phyloP scores from a whole-genome alignment of 2,113 vertebrate species.

The Marmota flaviventris region DNA sequence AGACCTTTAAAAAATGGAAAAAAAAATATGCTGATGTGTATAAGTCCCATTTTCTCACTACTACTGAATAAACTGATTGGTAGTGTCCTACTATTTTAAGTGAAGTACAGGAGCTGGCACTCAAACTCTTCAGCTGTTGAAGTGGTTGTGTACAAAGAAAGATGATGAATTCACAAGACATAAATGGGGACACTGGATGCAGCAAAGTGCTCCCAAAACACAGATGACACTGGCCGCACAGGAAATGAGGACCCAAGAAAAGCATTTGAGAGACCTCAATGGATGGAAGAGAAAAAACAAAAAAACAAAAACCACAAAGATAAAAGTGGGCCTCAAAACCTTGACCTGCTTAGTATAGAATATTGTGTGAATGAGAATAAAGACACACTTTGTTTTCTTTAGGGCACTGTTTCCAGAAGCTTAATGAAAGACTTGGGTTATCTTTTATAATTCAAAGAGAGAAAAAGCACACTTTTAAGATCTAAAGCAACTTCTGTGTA shows the following conservation, averaged over 20 bases:
- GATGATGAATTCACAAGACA: background rate
- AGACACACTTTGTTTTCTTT: slow-evolving; percentile 57
- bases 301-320: background rate
- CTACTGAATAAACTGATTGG: background rate
- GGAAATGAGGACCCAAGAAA: background rate
- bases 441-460: slow-evolving; percentile 59
- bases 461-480: slow-evolving; percentile 35
- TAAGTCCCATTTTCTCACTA: background rate
- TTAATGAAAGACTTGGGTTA: slow-evolving; percentile 19
- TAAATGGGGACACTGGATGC: background rate
- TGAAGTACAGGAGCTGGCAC: background rate
- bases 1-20: background rate
- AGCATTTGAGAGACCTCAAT: background rate
- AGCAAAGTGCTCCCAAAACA: slow-evolving; percentile 53
- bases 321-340: slow-evolving; percentile 41
- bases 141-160: background rate
- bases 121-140: background rate
- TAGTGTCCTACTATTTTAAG: background rate
- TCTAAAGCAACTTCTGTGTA: slow-evolving; percentile 41
- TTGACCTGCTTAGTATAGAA: slow-evolving; percentile 29
- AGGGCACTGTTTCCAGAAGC: background rate
- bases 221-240: background rate
- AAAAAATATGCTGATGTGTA: background rate
- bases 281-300: background rate
- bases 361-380: slow-evolving; percentile 2